A percentile compares a stretch with the other conserved stretches of the same genome.
These are phyloP conservation scores for Pseudomugil gertrudae DNA, from an alignment of 2,797 vertebrate genomes.

Conservation along the genomic window DNA sequence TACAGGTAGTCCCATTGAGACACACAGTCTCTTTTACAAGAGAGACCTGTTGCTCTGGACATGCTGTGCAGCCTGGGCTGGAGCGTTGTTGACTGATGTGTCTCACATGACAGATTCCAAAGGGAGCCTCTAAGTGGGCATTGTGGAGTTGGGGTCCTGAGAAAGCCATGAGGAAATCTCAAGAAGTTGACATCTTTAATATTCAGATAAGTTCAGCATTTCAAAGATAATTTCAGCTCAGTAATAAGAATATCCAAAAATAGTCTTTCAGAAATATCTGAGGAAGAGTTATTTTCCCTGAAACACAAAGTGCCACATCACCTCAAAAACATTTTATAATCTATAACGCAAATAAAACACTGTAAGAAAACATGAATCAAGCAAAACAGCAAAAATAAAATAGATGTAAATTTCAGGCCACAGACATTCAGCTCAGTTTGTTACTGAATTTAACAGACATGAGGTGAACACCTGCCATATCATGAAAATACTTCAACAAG, in stretches of 20 bases:
- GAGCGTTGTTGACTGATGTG: background rate
- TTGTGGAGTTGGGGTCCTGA: background rate
- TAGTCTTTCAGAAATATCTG: rapidly evolving
- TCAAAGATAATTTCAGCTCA: background rate
- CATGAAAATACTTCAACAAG: no score
- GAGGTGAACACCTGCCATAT: background rate
- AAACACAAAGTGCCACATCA: background rate
- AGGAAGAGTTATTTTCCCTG: background rate
- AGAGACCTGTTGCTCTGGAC: background rate
- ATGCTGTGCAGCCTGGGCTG: background rate
- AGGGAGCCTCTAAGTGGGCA: background rate
- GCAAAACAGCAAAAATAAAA: background rate
- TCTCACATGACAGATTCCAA: background rate
- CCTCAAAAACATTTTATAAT: background rate
- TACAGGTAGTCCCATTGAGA: no score
- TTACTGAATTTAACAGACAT: background rate
- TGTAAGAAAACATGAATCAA: background rate
- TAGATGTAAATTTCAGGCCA: background rate
- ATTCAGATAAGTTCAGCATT: background rate
- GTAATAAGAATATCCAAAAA: background rate
- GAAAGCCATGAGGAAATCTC: background rate
- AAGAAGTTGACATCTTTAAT: background rate
- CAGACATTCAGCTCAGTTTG: background rate
- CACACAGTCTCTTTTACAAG: no score
- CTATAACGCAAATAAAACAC: background rate